Evolutionary conservation across 2,113 vertebrate genomes (phyloP).

Genomic region (Rhinoderma darwinii): DNA sequence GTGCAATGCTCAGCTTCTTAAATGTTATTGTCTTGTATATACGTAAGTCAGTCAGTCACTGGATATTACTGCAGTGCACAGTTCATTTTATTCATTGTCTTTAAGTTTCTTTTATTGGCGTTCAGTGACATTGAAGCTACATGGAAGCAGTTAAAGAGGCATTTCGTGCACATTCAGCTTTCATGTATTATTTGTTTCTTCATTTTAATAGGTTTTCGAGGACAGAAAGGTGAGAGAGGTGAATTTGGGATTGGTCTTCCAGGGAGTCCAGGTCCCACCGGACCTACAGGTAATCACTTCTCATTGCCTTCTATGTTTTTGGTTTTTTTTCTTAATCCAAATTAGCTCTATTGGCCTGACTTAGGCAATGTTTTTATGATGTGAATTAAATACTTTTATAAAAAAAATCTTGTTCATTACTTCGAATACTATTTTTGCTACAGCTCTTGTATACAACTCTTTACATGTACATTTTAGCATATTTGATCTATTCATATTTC

Average conservation of each 20-base stretch:
- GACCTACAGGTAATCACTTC: constrained; percentile 83
- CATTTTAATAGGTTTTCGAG: constrained; percentile 86
- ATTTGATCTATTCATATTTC: neutral
- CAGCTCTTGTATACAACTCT: neutral
- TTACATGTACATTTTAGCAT: neutral
- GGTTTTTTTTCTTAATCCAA: neutral
- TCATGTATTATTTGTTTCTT: constrained; percentile 62
- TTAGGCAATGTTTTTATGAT: neutral
- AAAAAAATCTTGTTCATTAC: neutral
- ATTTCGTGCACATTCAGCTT: constrained; percentile 10
- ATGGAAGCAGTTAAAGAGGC: neutral
- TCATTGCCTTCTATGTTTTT: constrained; percentile 56
- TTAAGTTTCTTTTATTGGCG: neutral
- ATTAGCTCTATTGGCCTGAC: neutral
- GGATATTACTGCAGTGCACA: neutral
- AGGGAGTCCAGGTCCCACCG: constrained; percentile 83
- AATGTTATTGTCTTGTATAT: constrained; percentile 18
- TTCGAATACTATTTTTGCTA: neutral
- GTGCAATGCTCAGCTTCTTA: neutral
- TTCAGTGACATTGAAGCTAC: neutral
- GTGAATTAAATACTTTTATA: neutral
- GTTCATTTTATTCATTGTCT: neutral
- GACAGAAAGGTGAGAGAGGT: constrained; percentile 96
- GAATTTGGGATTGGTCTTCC: constrained; percentile 90
- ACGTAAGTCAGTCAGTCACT: neutral